Conservation (phyloP, 1,140 invertebrate species). For the Drosophila quadrilineata region DNA sequence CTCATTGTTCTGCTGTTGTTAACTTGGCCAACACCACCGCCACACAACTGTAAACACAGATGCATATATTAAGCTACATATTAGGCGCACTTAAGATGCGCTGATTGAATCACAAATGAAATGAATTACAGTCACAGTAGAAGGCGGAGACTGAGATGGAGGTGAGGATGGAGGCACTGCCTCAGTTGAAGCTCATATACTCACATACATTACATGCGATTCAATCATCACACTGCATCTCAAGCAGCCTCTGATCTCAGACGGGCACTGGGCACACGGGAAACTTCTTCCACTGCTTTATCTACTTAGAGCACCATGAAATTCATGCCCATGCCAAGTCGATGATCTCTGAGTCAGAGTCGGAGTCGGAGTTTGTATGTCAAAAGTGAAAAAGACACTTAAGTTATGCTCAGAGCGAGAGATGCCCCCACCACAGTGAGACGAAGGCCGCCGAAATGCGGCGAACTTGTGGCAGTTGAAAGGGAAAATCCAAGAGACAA, state of each 20-base stretch:
- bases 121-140: conserved; percentile 19
- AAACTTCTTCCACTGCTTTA: too few relatives aligned
- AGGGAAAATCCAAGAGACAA: conserved; percentile 17
- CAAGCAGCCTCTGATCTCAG: not conserved
- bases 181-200: too few relatives aligned
- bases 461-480: conserved; percentile 34
- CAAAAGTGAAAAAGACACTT: conserved; percentile 59
- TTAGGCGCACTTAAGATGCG: conserved; percentile 49
- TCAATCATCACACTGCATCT: conserved; percentile 32
- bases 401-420: conserved; percentile 11
- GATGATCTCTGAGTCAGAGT: conserved; percentile 16
- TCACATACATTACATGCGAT: conserved; percentile 36
- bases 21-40: conserved; percentile 16
- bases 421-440: conserved; percentile 4
- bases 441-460: conserved; percentile 51
- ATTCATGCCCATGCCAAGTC: too few relatives aligned
- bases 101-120: conserved; percentile 24
- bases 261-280: conserved; percentile 53
- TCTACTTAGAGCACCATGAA: too few relatives aligned
- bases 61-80: conserved; percentile 57
- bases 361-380: conserved; percentile 46
- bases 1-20: conserved; percentile 1
- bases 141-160: too few relatives aligned
- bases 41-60: conserved; percentile 39
- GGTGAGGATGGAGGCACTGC: too few relatives aligned